Conservation (phyloP, 2,797 vertebrate species). For the Myoxocephalus aenaeus region DNA sequence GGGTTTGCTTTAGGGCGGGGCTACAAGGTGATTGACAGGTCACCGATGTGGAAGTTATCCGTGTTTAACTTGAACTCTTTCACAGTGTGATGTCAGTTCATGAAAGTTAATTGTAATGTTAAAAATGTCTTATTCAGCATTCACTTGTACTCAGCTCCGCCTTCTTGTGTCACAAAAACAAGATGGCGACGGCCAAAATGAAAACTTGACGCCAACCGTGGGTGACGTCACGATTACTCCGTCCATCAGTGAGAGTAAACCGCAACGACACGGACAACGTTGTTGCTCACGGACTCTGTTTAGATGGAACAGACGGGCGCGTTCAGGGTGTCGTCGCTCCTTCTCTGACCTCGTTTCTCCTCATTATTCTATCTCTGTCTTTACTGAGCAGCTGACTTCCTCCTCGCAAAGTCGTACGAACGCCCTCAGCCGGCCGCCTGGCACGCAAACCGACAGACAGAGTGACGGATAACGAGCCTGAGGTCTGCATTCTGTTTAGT, state of each 20-base stretch:
- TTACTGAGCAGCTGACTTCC: neutral
- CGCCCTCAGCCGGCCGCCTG: neutral
- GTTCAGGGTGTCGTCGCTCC: neutral
- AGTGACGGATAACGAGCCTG: conserved; percentile 7
- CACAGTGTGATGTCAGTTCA: no score
- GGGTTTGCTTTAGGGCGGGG: no score
- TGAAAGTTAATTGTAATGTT: no score
- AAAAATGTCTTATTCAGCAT: no score
- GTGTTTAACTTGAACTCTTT: no score
- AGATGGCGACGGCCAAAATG: no score
- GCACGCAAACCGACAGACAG: neutral
- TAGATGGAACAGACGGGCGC: neutral
- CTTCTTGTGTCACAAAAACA: no score
- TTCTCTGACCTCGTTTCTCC: conserved; percentile 4
- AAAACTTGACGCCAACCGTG: no score
- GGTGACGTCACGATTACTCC: no score
- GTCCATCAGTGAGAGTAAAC: neutral
- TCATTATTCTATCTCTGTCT: conserved; percentile 5
- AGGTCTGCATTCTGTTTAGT: conserved; percentile 33
- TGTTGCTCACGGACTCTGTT: neutral
- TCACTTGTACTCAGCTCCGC: no score
- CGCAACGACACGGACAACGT: neutral
- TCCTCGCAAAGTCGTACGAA: neutral
- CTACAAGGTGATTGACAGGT: no score
- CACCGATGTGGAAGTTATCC: no score